Evolutionary conservation across 92 coral and sea anemone genomes (phyloP), one percentile per base, ranked within the genome.

Genomic region (Porites evermanni): DNA sequence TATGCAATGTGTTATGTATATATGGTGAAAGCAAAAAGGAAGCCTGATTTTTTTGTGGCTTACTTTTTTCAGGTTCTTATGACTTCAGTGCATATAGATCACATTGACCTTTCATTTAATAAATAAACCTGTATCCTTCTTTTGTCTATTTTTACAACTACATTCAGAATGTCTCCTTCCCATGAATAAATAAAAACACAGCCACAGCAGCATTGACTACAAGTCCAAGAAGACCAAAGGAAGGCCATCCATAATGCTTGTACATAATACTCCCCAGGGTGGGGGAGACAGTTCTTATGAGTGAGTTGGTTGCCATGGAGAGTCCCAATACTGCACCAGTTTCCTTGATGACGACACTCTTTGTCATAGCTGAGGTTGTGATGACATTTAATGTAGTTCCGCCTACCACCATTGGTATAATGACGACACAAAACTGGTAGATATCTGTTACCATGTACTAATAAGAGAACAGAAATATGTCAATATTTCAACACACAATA

Each of bases 261-360:
- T 95, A 91, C 82, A 97, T 64, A 17, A 94, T 80, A 8, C 99
- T 98, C 66, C 99, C 99, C 26, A 97, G 66, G 16, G 97, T 95
- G 8, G 99, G 99, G 16, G 99, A 95, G 12, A 97, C 86, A 60
- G 98, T 90, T 79, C 98, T 87, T 29, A 97, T 91, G 0, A 97
- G 93, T 32, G 99, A 93, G 73, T 97, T 95, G 38, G 97, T 94
- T 20, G 99, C 99, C 93, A 97, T 95, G 70, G 95, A 93, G 68
- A 97, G 92, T 4, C 99, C 99, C 51, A 97, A 79, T n/a, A 92
- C 99, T 38, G 91, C 94, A 24, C 99, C 99, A 50, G 99, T 97
- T 74, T 97, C 98, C 79, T 92, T 93, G 66, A 93, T 74, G 16
- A 92, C 85, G 0, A 97, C 99, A 23, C 96, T 93, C 73, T 97